phyloP scores from a whole-genome alignment of 2,888 invertebrate species.

The Epinotia demarniana region DNA sequence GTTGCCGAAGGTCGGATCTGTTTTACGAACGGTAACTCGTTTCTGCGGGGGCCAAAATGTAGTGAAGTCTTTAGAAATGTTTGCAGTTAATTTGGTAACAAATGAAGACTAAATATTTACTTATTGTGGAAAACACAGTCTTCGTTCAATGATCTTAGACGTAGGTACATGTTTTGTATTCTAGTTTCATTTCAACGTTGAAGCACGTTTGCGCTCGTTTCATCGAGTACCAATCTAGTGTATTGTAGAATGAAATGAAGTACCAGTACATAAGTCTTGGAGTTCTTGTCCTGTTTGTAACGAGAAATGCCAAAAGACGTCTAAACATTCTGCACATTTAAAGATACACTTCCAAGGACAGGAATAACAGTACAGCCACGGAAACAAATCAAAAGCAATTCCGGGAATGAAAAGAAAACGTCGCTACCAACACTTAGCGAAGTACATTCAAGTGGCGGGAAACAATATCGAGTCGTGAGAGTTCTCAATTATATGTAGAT shows the following conservation, averaged over 20 bases:
- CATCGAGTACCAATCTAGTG: no score
- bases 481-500: neutral
- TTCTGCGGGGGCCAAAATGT: neutral
- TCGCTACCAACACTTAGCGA: neutral
- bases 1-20: slow-evolving; percentile 1
- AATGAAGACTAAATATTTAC: neutral
- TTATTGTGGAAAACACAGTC: no score
- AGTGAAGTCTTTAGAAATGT: neutral
- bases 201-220: no score
- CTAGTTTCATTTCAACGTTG: no score
- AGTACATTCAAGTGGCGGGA: neutral
- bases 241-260: no score
- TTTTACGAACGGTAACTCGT: slow-evolving; percentile 8
- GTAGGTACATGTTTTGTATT: no score
- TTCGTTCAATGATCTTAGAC: no score
- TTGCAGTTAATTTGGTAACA: neutral
- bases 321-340: no score
- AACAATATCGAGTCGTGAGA: neutral
- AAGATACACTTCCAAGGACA: no score
- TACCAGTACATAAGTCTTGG: no score
- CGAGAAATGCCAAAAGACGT: no score
- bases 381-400: neutral
- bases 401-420: neutral
- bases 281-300: no score
- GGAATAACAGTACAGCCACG: neutral